Conservation (phyloP, 2,113 vertebrate species). For the Rostratula benghalensis region DNA sequence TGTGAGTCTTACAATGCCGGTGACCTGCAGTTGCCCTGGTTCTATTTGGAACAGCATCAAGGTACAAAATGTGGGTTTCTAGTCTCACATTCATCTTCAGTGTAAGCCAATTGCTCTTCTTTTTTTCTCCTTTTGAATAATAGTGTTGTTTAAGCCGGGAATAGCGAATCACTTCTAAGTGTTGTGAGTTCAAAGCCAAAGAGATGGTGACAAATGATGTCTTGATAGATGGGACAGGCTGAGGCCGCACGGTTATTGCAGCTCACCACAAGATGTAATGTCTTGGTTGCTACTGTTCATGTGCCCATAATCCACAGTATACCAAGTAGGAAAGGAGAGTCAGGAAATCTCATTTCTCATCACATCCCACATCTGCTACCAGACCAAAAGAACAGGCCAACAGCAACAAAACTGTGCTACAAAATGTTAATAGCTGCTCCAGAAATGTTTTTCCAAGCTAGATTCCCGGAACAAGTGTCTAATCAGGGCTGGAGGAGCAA, state of each 20-base stretch:
- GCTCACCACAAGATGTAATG: background rate
- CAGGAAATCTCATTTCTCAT: background rate
- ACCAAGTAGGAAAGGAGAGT: background rate
- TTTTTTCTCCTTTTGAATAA: background rate
- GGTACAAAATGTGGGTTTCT: background rate
- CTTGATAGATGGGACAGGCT: background rate
- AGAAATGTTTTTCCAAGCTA: background rate
- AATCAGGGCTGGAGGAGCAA: background rate
- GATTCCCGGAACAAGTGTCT: background rate
- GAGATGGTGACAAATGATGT: background rate
- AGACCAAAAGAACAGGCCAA: background rate
- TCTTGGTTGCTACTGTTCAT: background rate
- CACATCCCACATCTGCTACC: rapidly evolving
- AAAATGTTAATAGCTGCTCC: background rate
- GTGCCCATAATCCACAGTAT: rapidly evolving
- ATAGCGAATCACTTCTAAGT: background rate
- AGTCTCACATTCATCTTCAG: background rate
- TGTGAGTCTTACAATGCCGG: background rate
- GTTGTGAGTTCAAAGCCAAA: background rate
- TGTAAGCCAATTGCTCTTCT: background rate
- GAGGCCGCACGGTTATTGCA: background rate
- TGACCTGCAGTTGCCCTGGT: background rate
- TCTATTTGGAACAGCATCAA: background rate
- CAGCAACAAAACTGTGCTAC: background rate
- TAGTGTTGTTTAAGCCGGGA: background rate